These are phyloP conservation scores for Zaprionus lineosus DNA, from an alignment of 2,888 invertebrate species.

Conservation along the genomic window DNA sequence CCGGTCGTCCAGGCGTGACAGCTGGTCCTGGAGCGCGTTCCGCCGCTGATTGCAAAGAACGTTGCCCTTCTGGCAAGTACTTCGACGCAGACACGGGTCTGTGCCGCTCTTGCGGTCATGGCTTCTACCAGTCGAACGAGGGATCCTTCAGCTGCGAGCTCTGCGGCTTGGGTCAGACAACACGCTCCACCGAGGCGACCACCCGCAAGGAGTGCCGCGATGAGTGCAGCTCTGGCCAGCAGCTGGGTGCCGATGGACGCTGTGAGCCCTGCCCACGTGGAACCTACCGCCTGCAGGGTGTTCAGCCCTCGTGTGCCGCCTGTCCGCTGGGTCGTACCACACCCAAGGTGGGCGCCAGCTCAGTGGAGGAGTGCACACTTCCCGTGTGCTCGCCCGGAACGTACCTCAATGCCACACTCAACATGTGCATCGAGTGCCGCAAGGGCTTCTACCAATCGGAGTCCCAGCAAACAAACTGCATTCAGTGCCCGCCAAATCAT, in stretches of 20 bases:
- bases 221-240: constrained; percentile 91
- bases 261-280: constrained; percentile 96
- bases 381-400: constrained; percentile 93
- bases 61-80: constrained; percentile 96
- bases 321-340: constrained; percentile 96
- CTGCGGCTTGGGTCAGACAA: constrained; percentile 95
- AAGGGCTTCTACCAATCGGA: constrained; percentile 96
- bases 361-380: constrained; percentile 94
- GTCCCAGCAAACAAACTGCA: constrained; percentile 92
- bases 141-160: constrained; percentile 94
- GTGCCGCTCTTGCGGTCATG: constrained; percentile 96
- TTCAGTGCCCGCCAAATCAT: constrained; percentile 94
- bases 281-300: constrained; percentile 92
- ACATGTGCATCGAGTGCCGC: constrained; percentile 93
- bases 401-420: constrained; percentile 92
- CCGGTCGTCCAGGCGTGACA: constrained; percentile 94
- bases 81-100: constrained; percentile 94
- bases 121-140: constrained; percentile 95
- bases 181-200: constrained; percentile 94
- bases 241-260: constrained; percentile 92
- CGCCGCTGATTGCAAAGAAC: constrained; percentile 95
- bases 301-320: constrained; percentile 92
- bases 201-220: constrained; percentile 94
- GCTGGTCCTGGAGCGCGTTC: constrained; percentile 93
- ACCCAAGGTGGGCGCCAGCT: constrained; percentile 91